These are phyloP conservation scores for Percina caprodes DNA, from an alignment of 2,113 vertebrate species.

Conservation along the genomic window DNA sequence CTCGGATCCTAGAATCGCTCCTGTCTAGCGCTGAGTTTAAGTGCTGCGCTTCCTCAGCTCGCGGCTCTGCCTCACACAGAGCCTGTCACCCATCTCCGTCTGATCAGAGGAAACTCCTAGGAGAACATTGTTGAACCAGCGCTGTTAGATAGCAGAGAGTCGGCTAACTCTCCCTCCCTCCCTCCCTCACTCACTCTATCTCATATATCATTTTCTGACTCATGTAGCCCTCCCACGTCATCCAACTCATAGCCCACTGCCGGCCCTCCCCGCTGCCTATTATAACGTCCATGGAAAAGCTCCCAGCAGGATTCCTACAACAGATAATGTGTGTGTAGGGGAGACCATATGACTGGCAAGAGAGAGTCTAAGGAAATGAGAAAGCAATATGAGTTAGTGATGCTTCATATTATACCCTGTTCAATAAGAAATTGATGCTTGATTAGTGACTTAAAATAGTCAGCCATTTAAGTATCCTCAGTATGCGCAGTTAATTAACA, in stretches of 20 bases:
- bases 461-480: constrained; percentile 3
- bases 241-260: constrained; percentile 15
- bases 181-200: constrained; percentile 1
- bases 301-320: constrained; percentile 17
- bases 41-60: constrained; percentile 4
- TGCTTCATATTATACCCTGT: constrained; percentile 28
- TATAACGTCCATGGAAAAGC: constrained; percentile 24
- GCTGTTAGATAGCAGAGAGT: constrained; percentile 24
- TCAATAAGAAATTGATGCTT: constrained; percentile 27
- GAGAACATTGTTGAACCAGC: constrained; percentile 37
- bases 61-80: constrained; percentile 16
- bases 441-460: constrained; percentile 16
- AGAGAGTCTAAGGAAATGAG: not conserved
- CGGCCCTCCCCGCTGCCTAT: constrained; percentile 21
- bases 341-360: not conserved
- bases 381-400: constrained; percentile 8
- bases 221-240: constrained; percentile 56
- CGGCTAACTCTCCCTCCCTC: not conserved
- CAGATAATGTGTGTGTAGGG: constrained; percentile 7
- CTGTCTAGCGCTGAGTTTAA: not conserved
- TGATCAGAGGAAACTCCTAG: constrained; percentile 47
- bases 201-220: constrained; percentile 41
- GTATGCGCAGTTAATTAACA: constrained; percentile 25
- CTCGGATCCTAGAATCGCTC: no score
- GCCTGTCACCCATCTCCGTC: constrained; percentile 43